phyloP scores from a whole-genome alignment of 2,113 vertebrate species.

The Phylloscopus trochiloides region DNA sequence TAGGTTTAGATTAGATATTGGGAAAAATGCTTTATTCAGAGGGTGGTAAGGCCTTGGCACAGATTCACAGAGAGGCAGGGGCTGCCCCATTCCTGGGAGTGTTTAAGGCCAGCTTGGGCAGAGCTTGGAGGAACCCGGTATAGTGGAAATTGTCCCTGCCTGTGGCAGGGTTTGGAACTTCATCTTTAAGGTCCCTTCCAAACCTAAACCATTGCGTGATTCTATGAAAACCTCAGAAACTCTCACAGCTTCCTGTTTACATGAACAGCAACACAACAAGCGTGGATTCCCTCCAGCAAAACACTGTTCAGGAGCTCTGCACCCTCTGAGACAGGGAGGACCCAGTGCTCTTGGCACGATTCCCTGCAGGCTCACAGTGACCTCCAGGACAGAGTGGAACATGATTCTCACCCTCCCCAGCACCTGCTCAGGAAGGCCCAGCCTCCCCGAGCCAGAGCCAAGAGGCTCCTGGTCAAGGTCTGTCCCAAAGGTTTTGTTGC shows the following conservation, averaged over 20 bases:
- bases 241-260: neutral
- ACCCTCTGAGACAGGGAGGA: neutral
- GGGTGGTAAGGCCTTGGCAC: neutral
- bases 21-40: neutral
- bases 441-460: neutral
- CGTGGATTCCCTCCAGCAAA: neutral
- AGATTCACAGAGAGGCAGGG: neutral
- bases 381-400: neutral
- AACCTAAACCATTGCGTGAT: neutral
- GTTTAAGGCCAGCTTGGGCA: neutral
- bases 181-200: neutral
- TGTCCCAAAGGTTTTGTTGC: neutral
- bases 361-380: neutral
- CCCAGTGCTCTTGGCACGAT: neutral
- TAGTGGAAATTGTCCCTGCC: neutral
- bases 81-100: neutral
- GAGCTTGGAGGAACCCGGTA: neutral
- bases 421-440: neutral
- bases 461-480: neutral
- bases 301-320: neutral
- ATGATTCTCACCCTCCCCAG: neutral
- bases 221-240: neutral
- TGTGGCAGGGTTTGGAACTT: neutral
- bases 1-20: too few species aligned
- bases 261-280: neutral